Percentiles rank a stretch among this genome's conserved stretches.
Conservation (phyloP, 2,888 invertebrate species). For the Caenorhabditis zanzibari region DNA sequence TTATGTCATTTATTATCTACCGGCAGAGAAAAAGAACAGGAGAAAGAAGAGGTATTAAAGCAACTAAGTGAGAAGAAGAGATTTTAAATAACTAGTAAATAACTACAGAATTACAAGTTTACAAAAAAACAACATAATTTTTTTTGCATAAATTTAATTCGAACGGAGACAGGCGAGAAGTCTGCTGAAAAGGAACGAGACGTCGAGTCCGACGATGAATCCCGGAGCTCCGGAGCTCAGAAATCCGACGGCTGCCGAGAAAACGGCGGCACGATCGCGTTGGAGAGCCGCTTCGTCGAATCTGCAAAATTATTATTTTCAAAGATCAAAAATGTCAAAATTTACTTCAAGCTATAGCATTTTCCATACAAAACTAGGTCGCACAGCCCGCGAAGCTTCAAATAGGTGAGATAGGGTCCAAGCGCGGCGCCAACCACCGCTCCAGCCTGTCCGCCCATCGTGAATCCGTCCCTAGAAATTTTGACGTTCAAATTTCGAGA, state of each 20-base stretch:
- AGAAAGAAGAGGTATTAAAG: too few species aligned
- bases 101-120: not conserved
- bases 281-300: slow-evolving; percentile 75
- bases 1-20: not conserved
- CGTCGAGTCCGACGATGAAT: slow-evolving; percentile 75
- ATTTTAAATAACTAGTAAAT: too few species aligned
- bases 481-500: not conserved
- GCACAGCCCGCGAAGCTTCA: slow-evolving; percentile 74
- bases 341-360: slow-evolving; percentile 74
- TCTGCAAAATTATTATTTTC: slow-evolving; percentile 32
- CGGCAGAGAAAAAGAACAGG: not conserved
- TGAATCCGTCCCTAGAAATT: slow-evolving; percentile 66
- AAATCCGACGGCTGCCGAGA: slow-evolving; percentile 75
- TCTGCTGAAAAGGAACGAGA: slow-evolving; percentile 71
- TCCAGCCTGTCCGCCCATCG: slow-evolving; percentile 70
- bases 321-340: not conserved
- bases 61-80: too few species aligned
- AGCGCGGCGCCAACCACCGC: slow-evolving; percentile 71
- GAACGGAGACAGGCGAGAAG: slow-evolving; percentile 55
- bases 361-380: slow-evolving; percentile 76
- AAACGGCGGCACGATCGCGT: slow-evolving; percentile 72
- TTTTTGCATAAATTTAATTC: too few species aligned
- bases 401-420: slow-evolving; percentile 75
- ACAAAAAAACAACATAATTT: not conserved
- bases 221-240: slow-evolving; percentile 73